Evolutionary conservation across 2,113 vertebrate genomes (phyloP).

Genomic region (Amphiprion percula): DNA sequence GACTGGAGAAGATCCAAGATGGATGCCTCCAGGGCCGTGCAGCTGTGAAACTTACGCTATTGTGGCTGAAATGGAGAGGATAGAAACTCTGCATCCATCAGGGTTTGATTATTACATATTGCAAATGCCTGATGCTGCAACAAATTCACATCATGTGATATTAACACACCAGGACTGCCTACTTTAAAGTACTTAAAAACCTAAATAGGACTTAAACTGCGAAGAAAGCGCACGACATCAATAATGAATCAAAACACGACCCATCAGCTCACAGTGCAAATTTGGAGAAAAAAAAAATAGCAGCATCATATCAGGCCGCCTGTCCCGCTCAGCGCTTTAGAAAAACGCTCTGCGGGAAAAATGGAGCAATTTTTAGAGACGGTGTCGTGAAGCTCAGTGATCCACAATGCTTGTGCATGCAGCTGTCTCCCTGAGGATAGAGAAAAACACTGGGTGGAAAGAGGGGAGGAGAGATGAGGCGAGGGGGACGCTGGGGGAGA

Average conservation of each 20-base stretch:
- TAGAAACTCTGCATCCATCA: conserved; percentile 24
- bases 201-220: conserved; percentile 15
- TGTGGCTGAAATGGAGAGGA: conserved; percentile 32
- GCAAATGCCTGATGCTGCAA: neutral
- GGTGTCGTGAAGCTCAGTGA: conserved; percentile 75
- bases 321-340: conserved; percentile 30
- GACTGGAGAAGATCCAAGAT: conserved; percentile 72
- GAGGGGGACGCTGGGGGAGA: conserved; percentile 5
- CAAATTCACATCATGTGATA: neutral
- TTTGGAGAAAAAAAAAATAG: conserved; percentile 9
- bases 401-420: conserved; percentile 74
- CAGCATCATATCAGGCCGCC: conserved; percentile 43
- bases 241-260: conserved; percentile 53
- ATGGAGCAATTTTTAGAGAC: conserved; percentile 65
- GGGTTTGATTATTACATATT: conserved; percentile 12
- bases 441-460: conserved; percentile 53
- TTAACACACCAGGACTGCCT: neutral
- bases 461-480: conserved; percentile 24
- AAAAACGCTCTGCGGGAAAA: conserved; percentile 52
- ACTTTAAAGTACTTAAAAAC: conserved; percentile 4
- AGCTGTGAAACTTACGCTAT: conserved; percentile 65
- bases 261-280: conserved; percentile 36
- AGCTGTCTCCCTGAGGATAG: conserved; percentile 69
- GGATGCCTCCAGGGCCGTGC: conserved; percentile 61
- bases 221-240: conserved; percentile 31